Base-by-base conservation (phyloP, 1,140 invertebrate species). In the Plodia interpunctella region DNA sequence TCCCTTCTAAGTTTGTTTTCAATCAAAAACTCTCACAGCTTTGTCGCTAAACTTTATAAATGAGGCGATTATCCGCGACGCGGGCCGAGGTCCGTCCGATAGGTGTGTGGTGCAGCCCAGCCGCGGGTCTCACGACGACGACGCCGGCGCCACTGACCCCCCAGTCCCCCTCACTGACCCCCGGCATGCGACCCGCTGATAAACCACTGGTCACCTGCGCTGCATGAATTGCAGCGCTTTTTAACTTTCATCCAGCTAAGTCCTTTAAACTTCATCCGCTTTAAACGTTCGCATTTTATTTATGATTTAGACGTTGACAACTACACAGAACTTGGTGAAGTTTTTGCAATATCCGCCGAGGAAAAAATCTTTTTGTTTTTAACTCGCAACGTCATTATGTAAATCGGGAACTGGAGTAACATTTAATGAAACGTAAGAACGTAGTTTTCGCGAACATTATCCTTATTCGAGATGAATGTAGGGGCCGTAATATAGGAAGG, bases 1-100 rank as follows among this genome's bases (percentile, higher is more conserved):
- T 87, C 84, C 84, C 87, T 89, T 85, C 84, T 87, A 87, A 89
- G 87, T 88, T 88, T 88, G 80, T 88, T 88, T 88, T 88, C 86
- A 88, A 88, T 88, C 86, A 88, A 87, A 87, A 88, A 86, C 83
- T 86, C 81, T 69, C 77, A 72, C 78, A 85, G 83, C 81, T 84
- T 86, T 86, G 83, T 83, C 76, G 84, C 75, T 88, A 87, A 88
- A 86, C 86, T 88, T 88, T 88, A 88, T 87, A 87, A 87, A 88
- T 87, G 83, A 86, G 83, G 73, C 86, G 86, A 88, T 88, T 88
- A 88, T 88, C 86, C 83, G 66, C 70, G 63, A 65, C 68, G 72
- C 66, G 67, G 62, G 60, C 60, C 64, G 62, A 72, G 74, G 68
- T 66, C 59, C 59, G 63, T 62, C 66, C 59, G 79, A 83, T 83